Conservation (phyloP, 1,140 invertebrate genomes). For the Orius insidiosus region DNA sequence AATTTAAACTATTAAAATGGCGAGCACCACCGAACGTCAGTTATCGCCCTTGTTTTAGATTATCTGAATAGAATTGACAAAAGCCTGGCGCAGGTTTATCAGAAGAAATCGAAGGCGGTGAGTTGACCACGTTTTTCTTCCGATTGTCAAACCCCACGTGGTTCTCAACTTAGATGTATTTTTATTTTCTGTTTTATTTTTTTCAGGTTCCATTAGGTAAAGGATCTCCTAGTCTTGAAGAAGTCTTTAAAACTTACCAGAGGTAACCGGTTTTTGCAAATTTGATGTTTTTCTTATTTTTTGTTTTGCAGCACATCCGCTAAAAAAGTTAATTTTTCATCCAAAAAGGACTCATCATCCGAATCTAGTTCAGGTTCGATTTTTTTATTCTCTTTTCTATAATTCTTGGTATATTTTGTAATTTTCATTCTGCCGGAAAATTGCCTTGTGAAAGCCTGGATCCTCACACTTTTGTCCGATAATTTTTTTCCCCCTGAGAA, state of each 20-base stretch:
- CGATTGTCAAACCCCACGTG: no score
- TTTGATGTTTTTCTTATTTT: constrained; percentile 37
- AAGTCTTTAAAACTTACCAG: constrained; percentile 7
- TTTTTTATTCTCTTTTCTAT: neutral
- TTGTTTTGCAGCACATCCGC: constrained; percentile 20
- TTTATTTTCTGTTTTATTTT: constrained; percentile 6
- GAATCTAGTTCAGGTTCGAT: neutral
- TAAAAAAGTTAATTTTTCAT: neutral
- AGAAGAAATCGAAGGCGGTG: constrained; percentile 20
- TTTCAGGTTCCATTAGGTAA: constrained; percentile 7
- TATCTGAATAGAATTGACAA: constrained; percentile 16
- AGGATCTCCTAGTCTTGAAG: constrained; percentile 8
- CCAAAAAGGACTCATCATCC: neutral
- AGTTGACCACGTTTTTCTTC: constrained; percentile 13
- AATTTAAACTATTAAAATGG: constrained; percentile 2
- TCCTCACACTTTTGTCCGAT: no score
- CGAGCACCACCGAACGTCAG: neutral
- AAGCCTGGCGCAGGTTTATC: constrained; percentile 18
- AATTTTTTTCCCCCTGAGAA: no score
- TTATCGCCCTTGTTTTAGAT: constrained; percentile 15
- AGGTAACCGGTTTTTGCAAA: constrained; percentile 6
- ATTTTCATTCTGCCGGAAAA: neutral
- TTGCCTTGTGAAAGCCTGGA: neutral
- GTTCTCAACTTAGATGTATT: neutral
- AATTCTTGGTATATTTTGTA: neutral